Evolutionary conservation across 2,797 vertebrate genomes (phyloP).

Genomic region (Saguinus oedipus): DNA sequence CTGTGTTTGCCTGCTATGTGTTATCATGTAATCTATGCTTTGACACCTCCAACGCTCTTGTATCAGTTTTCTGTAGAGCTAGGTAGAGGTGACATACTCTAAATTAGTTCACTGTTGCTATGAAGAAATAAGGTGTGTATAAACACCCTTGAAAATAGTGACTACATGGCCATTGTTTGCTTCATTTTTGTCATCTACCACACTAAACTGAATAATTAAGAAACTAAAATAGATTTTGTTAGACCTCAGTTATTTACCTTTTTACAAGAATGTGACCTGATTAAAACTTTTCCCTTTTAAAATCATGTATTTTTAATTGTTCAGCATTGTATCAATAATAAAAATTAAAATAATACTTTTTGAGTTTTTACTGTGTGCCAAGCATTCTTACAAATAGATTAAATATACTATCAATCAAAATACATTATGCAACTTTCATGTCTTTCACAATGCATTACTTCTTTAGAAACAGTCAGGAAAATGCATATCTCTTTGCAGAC

Average conservation of each 20-base stretch:
- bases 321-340: background rate
- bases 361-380: background rate
- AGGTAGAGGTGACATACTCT: background rate
- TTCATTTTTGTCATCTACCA: background rate
- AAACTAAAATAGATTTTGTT: background rate
- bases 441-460: background rate
- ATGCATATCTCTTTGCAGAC: background rate
- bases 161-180: background rate
- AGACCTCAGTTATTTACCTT: background rate
- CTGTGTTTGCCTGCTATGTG: background rate
- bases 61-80: background rate
- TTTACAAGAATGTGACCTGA: background rate
- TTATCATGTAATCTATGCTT: rapidly evolving
- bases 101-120: background rate
- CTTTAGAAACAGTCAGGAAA: background rate
- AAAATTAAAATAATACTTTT: background rate
- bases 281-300: background rate
- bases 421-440: background rate
- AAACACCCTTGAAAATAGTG: background rate
- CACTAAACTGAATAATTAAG: background rate
- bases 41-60: rapidly evolving
- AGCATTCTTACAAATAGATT: background rate
- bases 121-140: background rate
- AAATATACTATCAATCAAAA: background rate
- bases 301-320: background rate